These are phyloP conservation scores for Lota lota DNA, from an alignment of 2,113 vertebrate species.

Conservation along the genomic window DNA sequence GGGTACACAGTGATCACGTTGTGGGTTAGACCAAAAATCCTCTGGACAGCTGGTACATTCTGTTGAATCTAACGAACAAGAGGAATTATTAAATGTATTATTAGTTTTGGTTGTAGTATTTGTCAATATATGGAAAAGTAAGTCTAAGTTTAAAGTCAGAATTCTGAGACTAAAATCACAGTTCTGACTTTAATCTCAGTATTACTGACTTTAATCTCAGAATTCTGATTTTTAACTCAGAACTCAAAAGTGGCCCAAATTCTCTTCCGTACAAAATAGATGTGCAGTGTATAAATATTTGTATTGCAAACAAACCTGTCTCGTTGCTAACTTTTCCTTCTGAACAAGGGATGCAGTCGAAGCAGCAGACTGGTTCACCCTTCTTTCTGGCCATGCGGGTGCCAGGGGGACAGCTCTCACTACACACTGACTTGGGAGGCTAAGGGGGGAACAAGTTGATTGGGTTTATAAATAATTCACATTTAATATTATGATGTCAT, in stretches of 20 bases:
- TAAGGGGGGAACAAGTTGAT: background rate
- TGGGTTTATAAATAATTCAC: slow-evolving; percentile 22
- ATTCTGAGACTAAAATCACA: no score
- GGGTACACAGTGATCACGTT: slow-evolving; percentile 48
- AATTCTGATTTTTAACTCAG: no score
- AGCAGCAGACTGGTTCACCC: slow-evolving; percentile 66
- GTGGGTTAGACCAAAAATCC: slow-evolving; percentile 60
- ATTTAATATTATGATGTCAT: background rate
- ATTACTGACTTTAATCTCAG: no score
- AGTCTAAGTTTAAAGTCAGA: no score
- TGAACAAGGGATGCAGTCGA: slow-evolving; percentile 63
- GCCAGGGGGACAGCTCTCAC: background rate
- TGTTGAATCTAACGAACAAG: slow-evolving; percentile 50
- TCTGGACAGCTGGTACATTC: slow-evolving; percentile 53
- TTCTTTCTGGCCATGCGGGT: slow-evolving; percentile 12
- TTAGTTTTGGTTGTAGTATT: no score
- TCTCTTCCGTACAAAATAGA: no score
- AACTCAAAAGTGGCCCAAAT: no score
- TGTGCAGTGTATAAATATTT: background rate
- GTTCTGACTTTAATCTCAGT: no score
- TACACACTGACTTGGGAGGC: slow-evolving; percentile 1
- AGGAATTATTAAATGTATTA: background rate
- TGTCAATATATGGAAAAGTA: no score
- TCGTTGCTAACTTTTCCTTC: slow-evolving; percentile 60
- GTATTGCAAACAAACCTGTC: slow-evolving; percentile 46